Evolutionary conservation across 2,888 invertebrate genomes (phyloP).

Genomic region (Calameuta filiformis): DNA sequence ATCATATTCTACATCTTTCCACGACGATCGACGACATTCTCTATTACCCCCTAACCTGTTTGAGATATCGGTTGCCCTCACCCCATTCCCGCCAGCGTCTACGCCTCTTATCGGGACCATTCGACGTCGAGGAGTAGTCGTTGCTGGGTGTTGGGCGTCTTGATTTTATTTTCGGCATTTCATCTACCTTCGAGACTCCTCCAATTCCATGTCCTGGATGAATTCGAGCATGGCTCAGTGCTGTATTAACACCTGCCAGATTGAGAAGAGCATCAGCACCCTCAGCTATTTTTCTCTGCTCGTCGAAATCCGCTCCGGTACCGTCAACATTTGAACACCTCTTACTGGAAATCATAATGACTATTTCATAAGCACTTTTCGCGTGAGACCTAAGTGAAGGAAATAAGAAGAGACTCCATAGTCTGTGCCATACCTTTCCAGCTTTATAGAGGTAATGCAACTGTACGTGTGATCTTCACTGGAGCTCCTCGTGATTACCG

Average conservation of each 20-base stretch:
- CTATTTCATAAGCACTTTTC: not conserved
- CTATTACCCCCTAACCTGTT: constrained; percentile 59
- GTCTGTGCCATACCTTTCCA: constrained; percentile 50
- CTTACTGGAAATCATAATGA: constrained; percentile 37
- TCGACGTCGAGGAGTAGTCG: constrained; percentile 42
- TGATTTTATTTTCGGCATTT: constrained; percentile 21
- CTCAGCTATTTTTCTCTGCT: constrained; percentile 79
- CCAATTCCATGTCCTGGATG: constrained; percentile 19
- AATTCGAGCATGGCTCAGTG: constrained; percentile 43
- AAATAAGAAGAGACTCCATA: not conserved
- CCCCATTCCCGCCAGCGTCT: constrained; percentile 62
- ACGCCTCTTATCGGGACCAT: constrained; percentile 50
- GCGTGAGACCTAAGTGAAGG: not conserved
- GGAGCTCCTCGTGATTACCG: constrained; percentile 86
- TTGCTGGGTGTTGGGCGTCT: constrained; percentile 45
- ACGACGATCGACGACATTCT: not conserved
- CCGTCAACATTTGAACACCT: constrained; percentile 39
- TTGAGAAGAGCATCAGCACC: constrained; percentile 84
- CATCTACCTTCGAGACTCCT: constrained; percentile 11
- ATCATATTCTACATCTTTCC: not conserved
- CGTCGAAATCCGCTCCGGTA: constrained; percentile 71
- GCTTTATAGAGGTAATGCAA: constrained; percentile 58
- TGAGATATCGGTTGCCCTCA: constrained; percentile 59
- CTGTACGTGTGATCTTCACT: constrained; percentile 96
- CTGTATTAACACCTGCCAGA: constrained; percentile 74